A percentile compares a stretch with the other conserved stretches of the same genome.
Conservation (phyloP, 1,140 invertebrate genomes). For the Penaeus japonicus region DNA sequence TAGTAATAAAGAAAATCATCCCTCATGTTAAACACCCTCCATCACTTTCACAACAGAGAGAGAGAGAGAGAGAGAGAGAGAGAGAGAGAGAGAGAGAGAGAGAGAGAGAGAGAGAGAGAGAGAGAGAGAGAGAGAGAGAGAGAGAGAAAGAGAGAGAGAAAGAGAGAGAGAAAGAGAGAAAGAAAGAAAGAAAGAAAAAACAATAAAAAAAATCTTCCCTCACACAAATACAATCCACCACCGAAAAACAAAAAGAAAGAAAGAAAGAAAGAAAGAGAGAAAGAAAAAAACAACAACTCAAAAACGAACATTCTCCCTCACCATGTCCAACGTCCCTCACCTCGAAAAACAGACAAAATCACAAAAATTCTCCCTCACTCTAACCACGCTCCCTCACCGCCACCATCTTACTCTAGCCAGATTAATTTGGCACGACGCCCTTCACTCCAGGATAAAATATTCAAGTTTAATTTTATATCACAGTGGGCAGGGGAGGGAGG, state of each 20-base stretch:
- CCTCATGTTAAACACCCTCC: no score
- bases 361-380: neutral
- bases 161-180: no score
- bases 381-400: neutral
- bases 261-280: neutral
- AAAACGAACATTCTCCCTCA: neutral
- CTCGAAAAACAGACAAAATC: neutral
- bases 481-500: neutral
- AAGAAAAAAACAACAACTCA: neutral
- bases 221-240: no score
- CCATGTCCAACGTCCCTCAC: neutral
- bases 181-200: neutral
- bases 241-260: neutral
- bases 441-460: slow-evolving; percentile 39
- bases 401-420: slow-evolving; percentile 29
- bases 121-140: neutral
- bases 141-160: neutral
- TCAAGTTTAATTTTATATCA: slow-evolving; percentile 42
- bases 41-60: no score
- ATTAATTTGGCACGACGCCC: slow-evolving; percentile 44
- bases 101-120: neutral
- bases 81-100: no score
- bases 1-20: no score
- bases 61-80: no score
- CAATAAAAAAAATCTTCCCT: no score